Evolutionary conservation across 30 jellyfish, hydroid and myxozoan genomes (phyloP), one percentile per base, ranked within the genome.

Genomic region (Cassiopea andromeda): DNA sequence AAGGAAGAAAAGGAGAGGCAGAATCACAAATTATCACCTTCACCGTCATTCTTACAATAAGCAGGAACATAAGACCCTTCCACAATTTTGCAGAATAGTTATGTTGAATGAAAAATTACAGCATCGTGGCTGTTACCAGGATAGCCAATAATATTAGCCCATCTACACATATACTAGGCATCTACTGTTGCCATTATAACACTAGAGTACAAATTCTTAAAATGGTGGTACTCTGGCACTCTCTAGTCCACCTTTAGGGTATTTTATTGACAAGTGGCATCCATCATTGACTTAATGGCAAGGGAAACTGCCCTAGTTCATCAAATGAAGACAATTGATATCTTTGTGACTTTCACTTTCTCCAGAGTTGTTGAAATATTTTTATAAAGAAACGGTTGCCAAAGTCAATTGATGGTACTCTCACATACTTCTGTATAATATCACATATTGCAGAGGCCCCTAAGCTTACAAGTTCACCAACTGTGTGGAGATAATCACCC

Each of bases 81-180:
- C 16, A 19, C 1, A 10, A 85, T 73, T 79, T 43, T 74, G 50
- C n/a, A 18, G 78, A 50, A 85, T 73, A 85, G 59, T 10, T 87
- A 75, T 87, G 89, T 59, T 76, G 89, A 87, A 75, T 75, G 83
- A 89, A 87, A 87, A 60, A 87, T 87, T 14, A 87, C 66, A 13
- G 94, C 80, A 68, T 87, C 94, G 46, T 87, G 94, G 84, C 88
- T 57, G 75, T 87, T 87, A 16, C 94, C 90, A 48, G 94, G 94
- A 67, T n/a, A 87, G n/a, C 94, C 94, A 64, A 89, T 27, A 27
- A 27, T 71, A 64, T 90, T 87, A 54, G 89, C 94, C 94, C 89
- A 87, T 75, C 60, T 64, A 64, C 75, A 87, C 68, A 89, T 75
- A 57, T 76, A 7, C 44, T 77, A 54, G 44, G 94, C 94, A 87